Conservation (phyloP, 2,113 vertebrate species). For the Chitala chitala region DNA sequence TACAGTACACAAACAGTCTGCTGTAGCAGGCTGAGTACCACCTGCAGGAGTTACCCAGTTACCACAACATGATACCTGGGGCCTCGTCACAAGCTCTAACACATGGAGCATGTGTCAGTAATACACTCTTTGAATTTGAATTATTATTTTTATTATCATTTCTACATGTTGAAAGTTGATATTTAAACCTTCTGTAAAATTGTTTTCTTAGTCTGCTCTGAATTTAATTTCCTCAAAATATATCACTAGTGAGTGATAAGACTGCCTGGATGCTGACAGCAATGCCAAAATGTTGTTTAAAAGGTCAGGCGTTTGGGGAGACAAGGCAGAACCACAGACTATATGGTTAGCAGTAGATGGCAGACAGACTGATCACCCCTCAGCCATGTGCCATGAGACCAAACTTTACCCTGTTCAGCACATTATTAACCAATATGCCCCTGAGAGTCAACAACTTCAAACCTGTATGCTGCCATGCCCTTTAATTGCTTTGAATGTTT, state of each 20-base stretch:
- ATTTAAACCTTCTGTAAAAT: conserved; percentile 9
- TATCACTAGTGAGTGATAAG: conserved; percentile 14
- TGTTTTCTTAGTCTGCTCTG: conserved; percentile 10
- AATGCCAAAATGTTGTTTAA: conserved; percentile 4
- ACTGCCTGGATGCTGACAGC: conserved; percentile 15
- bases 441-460: conserved; percentile 46
- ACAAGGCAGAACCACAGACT: background rate
- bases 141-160: too few relatives aligned
- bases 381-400: conserved; percentile 6
- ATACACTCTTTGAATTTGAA: too few relatives aligned
- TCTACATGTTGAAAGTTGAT: background rate
- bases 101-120: too few relatives aligned
- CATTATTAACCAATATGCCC: conserved; percentile 48
- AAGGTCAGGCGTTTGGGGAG: conserved; percentile 6
- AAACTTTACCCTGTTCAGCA: conserved; percentile 42
- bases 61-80: too few relatives aligned
- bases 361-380: conserved; percentile 33
- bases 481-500: conserved; percentile 57
- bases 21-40: too few relatives aligned
- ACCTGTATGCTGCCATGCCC: conserved; percentile 42
- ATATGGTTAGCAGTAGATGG: background rate
- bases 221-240: conserved; percentile 19
- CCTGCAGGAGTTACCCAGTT: too few relatives aligned
- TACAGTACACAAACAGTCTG: too few relatives aligned
- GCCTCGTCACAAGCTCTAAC: too few relatives aligned